Evolutionary conservation across 2,888 invertebrate species (phyloP).

Genomic region (Rugalucina vietnamica): DNA sequence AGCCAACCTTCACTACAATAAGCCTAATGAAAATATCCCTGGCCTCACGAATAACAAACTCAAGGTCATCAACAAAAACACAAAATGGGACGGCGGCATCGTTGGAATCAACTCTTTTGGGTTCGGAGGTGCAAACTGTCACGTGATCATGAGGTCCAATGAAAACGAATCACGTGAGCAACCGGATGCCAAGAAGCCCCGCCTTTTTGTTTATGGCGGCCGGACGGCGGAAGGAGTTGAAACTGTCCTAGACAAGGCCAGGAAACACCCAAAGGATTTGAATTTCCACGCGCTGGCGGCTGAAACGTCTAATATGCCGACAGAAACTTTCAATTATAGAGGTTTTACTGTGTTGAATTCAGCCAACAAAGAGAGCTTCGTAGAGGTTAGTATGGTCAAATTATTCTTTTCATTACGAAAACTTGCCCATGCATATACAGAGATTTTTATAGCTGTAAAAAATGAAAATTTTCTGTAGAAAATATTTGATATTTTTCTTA

Average conservation of each 20-base stretch:
- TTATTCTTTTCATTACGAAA: no score
- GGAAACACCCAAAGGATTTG: slow-evolving; percentile 85
- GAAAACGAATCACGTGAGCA: slow-evolving; percentile 46
- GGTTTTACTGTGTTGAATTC: slow-evolving; percentile 91
- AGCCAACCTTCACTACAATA: slow-evolving; percentile 94
- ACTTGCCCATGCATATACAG: no score
- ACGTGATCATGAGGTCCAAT: slow-evolving; percentile 85
- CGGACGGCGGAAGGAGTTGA: slow-evolving; percentile 92
- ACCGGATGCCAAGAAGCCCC: slow-evolving; percentile 84
- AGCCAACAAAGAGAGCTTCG: neutral
- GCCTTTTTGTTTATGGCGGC: slow-evolving; percentile 92
- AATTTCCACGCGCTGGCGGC: slow-evolving; percentile 80
- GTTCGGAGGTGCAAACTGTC: slow-evolving; percentile 91
- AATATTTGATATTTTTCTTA: no score
- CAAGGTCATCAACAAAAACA: slow-evolving; percentile 93
- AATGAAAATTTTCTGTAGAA: no score
- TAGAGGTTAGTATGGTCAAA: neutral
- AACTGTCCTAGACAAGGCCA: slow-evolving; percentile 89
- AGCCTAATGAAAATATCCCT: slow-evolving; percentile 95
- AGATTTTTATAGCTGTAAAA: no score
- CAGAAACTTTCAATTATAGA: slow-evolving; percentile 91
- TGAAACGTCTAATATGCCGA: slow-evolving; percentile 83
- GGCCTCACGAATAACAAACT: slow-evolving; percentile 94
- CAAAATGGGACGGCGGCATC: slow-evolving; percentile 95
- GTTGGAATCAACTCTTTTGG: slow-evolving; percentile 98